Conservation (phyloP, 2,113 vertebrate species). For the Polyodon spathula region DNA sequence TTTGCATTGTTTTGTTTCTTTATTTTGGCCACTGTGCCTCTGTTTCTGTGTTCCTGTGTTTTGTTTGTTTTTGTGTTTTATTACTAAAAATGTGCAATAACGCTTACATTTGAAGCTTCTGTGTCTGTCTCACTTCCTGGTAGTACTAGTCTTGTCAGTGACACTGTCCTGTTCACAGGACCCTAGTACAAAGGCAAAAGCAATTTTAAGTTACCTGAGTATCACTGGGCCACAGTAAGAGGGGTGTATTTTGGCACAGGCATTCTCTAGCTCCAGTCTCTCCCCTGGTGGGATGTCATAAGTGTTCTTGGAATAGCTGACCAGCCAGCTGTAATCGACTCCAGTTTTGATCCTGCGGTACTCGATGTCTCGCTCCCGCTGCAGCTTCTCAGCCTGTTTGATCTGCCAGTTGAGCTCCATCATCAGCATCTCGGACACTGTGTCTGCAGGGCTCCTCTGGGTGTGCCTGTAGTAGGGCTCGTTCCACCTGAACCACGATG, state of each 20-base stretch:
- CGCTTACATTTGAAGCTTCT: too few relatives aligned
- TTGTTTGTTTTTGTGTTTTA: too few relatives aligned
- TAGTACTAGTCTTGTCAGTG: too few relatives aligned
- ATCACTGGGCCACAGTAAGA: slow-evolving; percentile 83
- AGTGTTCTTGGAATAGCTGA: slow-evolving; percentile 60
- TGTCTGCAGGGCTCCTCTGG: slow-evolving; percentile 62
- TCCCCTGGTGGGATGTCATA: slow-evolving; percentile 76
- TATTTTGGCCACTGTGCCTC: too few relatives aligned
- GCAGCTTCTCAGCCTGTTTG: slow-evolving; percentile 77
- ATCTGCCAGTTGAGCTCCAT: slow-evolving; percentile 87
- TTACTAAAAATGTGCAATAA: too few relatives aligned
- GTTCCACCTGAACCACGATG: slow-evolving; percentile 81
- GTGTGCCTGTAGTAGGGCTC: slow-evolving; percentile 59
- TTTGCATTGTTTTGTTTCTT: too few relatives aligned
- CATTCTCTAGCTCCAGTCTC: slow-evolving; percentile 76
- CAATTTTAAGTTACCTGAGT: slow-evolving; percentile 66
- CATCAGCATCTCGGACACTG: slow-evolving; percentile 90
- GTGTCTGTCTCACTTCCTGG: too few relatives aligned
- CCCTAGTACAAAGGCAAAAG: not conserved
- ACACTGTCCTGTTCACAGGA: too few relatives aligned
- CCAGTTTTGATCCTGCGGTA: slow-evolving; percentile 71
- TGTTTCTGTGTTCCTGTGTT: too few relatives aligned
- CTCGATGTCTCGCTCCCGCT: slow-evolving; percentile 65
- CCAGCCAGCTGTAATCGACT: slow-evolving; percentile 95
- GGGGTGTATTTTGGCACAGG: slow-evolving; percentile 80